Base-by-base conservation (phyloP, 92 coral and sea anemone species). In the Porites cylindrica region DNA sequence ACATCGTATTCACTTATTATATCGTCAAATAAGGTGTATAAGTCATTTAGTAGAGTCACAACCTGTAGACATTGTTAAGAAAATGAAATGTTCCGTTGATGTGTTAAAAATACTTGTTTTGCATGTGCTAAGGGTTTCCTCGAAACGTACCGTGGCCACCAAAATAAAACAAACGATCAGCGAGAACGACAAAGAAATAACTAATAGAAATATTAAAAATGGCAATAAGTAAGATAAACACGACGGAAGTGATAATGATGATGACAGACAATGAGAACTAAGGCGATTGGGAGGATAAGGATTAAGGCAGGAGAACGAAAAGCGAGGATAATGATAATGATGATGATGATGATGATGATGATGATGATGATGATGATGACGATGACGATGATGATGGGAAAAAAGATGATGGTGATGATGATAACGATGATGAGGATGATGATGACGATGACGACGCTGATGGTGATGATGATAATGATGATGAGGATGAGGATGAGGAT, bases 1-100 rank as follows among this genome's bases (percentile, higher is more conserved):
- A 96, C 98, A 89, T 96, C 98, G 86, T 94, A 96, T 91, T 96
- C 95, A 51, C 98, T 66, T 69, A 96, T 94, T 86, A 96, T 96
- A 89, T 96, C 98, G 90, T 96, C 98, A 70, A 96, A 96, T 73
- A 96, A 86, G 43, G 98, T 93, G 92, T 96, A 96, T 24, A 96
- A 83, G 68, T 96, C 98, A 87, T 96, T 96, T 11, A 96, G 89
- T 12, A 96, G 83, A 61, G 93, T 91, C 29, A 96, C 98, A 69
- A 96, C 98, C 98, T 96, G 78, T 11, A 13, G 65, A 43, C 47
- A 38, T 38, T 38, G 47, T 38, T 24, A 59, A 66, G 82, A 70
- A 85, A 24, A 47, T 59, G 21, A 7, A 2, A 19, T 62, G 64
- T 38, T 38, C 4, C 47, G 47, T 4, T 38, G 47, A 38, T 38